phyloP scores from a whole-genome alignment of 2,797 vertebrate genomes.

The Lutjanus campechanus region DNA sequence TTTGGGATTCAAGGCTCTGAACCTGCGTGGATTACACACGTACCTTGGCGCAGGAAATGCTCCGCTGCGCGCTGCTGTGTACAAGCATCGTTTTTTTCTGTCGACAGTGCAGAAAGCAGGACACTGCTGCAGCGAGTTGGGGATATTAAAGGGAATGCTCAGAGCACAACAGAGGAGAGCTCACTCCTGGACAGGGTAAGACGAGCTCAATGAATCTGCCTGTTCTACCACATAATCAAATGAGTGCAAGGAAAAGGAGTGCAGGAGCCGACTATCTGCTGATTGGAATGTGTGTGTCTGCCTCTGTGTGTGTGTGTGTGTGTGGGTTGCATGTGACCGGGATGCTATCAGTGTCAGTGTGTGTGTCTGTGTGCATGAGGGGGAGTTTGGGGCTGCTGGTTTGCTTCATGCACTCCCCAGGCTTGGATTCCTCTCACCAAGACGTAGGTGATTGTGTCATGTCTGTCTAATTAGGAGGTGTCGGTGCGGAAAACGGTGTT shows the following conservation, averaged over 20 bases:
- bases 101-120: slow-evolving; percentile 66
- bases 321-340: slow-evolving; percentile 65
- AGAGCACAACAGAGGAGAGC: slow-evolving; percentile 51
- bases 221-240: slow-evolving; percentile 67
- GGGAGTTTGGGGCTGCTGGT: slow-evolving; percentile 52
- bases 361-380: slow-evolving; percentile 30
- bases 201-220: slow-evolving; percentile 58
- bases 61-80: slow-evolving; percentile 35
- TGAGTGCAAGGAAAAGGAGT: slow-evolving; percentile 58
- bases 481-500: slow-evolving; percentile 70
- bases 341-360: slow-evolving; percentile 65
- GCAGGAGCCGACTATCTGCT: slow-evolving; percentile 70
- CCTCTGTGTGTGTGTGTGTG: slow-evolving; percentile 32
- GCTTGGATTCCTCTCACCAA: slow-evolving; percentile 68
- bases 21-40: slow-evolving; percentile 66
- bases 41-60: slow-evolving; percentile 66
- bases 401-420: slow-evolving; percentile 66
- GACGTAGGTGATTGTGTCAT: slow-evolving; percentile 73
- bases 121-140: slow-evolving; percentile 74
- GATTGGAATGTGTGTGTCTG: slow-evolving; percentile 70
- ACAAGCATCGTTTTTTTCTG: slow-evolving; percentile 56
- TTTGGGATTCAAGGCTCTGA: slow-evolving; percentile 52
- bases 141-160: slow-evolving; percentile 74
- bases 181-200: slow-evolving; percentile 79
- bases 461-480: slow-evolving; percentile 80